A percentile compares a stretch with the other conserved stretches of the same genome.
Conservation (phyloP, 1,140 invertebrate genomes). For the Apis cerana region DNA sequence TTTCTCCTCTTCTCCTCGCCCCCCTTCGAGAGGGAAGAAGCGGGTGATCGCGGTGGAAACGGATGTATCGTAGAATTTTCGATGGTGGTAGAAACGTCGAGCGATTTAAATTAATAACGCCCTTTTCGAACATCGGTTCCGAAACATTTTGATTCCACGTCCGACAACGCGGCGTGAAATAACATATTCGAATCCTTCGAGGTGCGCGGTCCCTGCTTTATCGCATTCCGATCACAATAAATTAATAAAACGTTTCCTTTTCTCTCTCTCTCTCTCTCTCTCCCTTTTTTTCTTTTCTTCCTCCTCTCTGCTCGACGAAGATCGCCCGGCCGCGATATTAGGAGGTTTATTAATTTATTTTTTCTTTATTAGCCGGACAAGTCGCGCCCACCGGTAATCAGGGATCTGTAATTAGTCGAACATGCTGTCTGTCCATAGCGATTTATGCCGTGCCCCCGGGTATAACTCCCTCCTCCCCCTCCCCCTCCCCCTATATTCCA, state of each 20-base stretch:
- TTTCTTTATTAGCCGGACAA: slow-evolving; percentile 73
- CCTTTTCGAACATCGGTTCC: neutral
- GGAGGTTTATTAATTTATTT: slow-evolving; percentile 78
- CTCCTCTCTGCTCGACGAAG: slow-evolving; percentile 44
- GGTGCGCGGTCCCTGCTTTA: slow-evolving; percentile 53
- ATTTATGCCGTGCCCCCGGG: slow-evolving; percentile 74
- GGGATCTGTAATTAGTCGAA: slow-evolving; percentile 79
- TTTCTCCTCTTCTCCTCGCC: slow-evolving; percentile 16
- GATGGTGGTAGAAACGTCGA: neutral
- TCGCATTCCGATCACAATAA: slow-evolving; percentile 69
- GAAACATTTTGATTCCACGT: neutral
- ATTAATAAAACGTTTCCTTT: slow-evolving; percentile 73
- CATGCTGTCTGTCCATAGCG: slow-evolving; percentile 76
- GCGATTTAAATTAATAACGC: slow-evolving; percentile 28
- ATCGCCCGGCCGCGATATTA: slow-evolving; percentile 71
- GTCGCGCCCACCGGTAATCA: slow-evolving; percentile 77
- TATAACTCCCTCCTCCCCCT: slow-evolving; percentile 50
- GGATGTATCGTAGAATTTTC: too few relatives aligned
- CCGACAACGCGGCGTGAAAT: slow-evolving; percentile 40
- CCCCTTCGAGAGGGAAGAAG: too few relatives aligned
- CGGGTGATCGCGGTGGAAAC: too few relatives aligned
- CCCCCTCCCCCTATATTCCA: slow-evolving; percentile 8
- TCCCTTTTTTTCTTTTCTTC: slow-evolving; percentile 33
- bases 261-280: slow-evolving; percentile 30
- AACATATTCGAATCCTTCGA: slow-evolving; percentile 60